Conservation (phyloP, 2,113 vertebrate species). For the Tricholaema leucomelas region DNA sequence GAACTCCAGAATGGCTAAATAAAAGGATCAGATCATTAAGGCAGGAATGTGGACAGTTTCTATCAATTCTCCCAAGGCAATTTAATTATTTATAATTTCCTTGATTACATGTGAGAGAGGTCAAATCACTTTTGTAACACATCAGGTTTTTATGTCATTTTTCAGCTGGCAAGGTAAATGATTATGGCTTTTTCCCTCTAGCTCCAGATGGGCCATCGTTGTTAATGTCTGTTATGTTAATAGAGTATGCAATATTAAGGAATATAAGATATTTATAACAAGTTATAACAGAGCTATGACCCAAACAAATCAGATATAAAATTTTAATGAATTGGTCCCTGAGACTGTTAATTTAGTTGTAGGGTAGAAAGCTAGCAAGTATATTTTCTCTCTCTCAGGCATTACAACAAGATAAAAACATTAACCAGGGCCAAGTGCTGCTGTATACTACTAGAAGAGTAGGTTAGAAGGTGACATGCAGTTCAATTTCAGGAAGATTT, state of each 20-base stretch:
- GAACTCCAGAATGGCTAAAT: not conserved
- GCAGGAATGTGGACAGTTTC: constrained; percentile 5
- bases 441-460: not conserved
- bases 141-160: constrained; percentile 52
- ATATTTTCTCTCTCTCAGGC: constrained; percentile 2
- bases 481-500: not conserved
- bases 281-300: constrained; percentile 52
- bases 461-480: not conserved
- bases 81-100: constrained; percentile 62
- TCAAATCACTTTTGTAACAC: constrained; percentile 53
- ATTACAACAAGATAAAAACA: constrained; percentile 25
- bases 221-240: constrained; percentile 58
- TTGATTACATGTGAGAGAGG: constrained; percentile 61
- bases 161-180: constrained; percentile 57
- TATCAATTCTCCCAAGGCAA: constrained; percentile 29
- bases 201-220: constrained; percentile 29
- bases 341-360: constrained; percentile 50
- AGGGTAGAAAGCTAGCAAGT: constrained; percentile 4
- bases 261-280: constrained; percentile 67
- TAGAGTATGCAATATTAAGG: constrained; percentile 62
- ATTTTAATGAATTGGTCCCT: constrained; percentile 59
- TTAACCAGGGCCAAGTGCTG: constrained; percentile 30
- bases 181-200: constrained; percentile 51
- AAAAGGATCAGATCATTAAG: not conserved
- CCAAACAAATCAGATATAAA: constrained; percentile 56